Evolutionary conservation across 2,113 vertebrate species (phyloP).

Genomic region (Siphamia tubifer): DNA sequence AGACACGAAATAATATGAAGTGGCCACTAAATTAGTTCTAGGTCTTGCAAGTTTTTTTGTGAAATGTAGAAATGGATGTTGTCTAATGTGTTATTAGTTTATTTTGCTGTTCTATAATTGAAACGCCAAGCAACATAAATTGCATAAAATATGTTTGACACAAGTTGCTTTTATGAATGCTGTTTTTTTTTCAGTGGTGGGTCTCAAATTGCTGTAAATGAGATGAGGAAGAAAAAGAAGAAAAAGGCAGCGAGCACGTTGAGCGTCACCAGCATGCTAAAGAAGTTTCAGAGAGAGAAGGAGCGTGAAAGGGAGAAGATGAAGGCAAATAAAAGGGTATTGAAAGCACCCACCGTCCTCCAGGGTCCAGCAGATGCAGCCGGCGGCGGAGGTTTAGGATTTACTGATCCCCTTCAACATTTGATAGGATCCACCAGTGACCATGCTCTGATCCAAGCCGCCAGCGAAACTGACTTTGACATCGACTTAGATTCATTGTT

Average conservation of each 20-base stretch:
- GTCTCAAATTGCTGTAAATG: conserved; percentile 56
- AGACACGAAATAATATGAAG: too few species aligned
- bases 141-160: too few species aligned
- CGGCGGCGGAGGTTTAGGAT: conserved; percentile 30
- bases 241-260: conserved; percentile 80
- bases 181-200: conserved; percentile 63
- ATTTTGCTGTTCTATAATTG: too few species aligned
- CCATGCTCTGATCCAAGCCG: conserved; percentile 86
- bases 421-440: conserved; percentile 85
- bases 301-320: conserved; percentile 70
- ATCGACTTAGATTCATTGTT: conserved; percentile 87
- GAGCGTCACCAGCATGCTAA: conserved; percentile 90
- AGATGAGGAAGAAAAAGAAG: conserved; percentile 81
- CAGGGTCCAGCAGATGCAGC: conserved; percentile 57
- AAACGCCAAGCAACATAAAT: too few species aligned
- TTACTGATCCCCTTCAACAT: conserved; percentile 83
- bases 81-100: too few species aligned
- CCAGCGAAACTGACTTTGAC: conserved; percentile 85
- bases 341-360: background rate
- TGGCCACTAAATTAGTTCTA: too few species aligned
- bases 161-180: too few species aligned
- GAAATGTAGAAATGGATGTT: too few species aligned
- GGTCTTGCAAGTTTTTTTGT: too few species aligned
- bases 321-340: conserved; percentile 39
- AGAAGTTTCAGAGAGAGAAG: conserved; percentile 92